These are phyloP conservation scores for Pomacea maculata DNA, from an alignment of 1,140 invertebrate species.

Conservation along the genomic window DNA sequence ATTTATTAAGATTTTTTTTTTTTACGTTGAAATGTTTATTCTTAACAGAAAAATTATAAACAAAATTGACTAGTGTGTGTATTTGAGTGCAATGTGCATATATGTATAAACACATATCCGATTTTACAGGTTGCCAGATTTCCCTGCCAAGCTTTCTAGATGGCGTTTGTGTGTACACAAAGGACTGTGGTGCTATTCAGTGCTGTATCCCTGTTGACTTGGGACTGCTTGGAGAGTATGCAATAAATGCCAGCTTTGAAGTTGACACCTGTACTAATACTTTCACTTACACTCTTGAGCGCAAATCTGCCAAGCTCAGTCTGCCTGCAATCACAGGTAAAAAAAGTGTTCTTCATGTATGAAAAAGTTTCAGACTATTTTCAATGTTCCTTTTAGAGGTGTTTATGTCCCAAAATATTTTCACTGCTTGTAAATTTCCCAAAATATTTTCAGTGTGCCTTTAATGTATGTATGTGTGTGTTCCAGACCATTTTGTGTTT, in stretches of 20 bases:
- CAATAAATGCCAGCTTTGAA: slow-evolving; percentile 23
- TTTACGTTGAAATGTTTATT: too few species aligned
- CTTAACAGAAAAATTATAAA: too few species aligned
- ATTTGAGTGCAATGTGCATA: neutral
- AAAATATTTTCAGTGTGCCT: neutral
- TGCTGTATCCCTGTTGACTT: slow-evolving; percentile 36
- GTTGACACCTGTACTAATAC: slow-evolving; percentile 26
- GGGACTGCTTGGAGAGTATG: slow-evolving; percentile 14
- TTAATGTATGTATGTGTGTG: neutral
- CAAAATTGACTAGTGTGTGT: too few species aligned
- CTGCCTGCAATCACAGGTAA: slow-evolving; percentile 17
- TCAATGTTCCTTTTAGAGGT: neutral
- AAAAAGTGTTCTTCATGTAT: neutral
- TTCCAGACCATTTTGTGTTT: neutral
- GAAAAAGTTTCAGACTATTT: neutral
- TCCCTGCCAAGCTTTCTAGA: slow-evolving; percentile 14
- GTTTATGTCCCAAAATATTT: neutral
- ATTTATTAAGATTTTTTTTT: too few species aligned
- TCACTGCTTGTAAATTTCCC: neutral
- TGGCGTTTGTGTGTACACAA: slow-evolving; percentile 26
- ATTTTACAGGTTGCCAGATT: slow-evolving; percentile 16
- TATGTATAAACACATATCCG: neutral
- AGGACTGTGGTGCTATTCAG: slow-evolving; percentile 28
- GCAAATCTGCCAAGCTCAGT: slow-evolving; percentile 18
- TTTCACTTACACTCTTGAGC: slow-evolving; percentile 23